Evolutionary conservation across 2,113 vertebrate species (phyloP).

Genomic region (Spilogale gracilis): DNA sequence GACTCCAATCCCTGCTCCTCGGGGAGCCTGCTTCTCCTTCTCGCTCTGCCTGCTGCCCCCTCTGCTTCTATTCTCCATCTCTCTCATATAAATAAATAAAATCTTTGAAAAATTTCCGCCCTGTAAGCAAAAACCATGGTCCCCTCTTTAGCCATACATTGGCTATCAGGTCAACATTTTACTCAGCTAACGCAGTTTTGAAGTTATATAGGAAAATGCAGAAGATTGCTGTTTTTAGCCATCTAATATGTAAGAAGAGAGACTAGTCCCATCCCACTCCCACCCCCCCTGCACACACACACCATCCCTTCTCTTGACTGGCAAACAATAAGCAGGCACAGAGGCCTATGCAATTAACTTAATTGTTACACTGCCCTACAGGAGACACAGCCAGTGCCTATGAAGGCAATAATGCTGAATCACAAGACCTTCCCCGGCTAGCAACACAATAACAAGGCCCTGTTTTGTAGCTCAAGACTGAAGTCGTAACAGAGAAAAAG

Average conservation of each 20-base stretch:
- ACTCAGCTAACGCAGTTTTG: not conserved
- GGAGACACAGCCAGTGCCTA: fast-evolving
- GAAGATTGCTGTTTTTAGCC: not conserved
- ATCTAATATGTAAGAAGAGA: not conserved
- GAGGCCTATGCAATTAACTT: too few relatives aligned
- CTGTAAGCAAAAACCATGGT: fast-evolving
- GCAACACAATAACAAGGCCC: too few relatives aligned
- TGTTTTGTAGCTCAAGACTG: not conserved
- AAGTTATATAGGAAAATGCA: not conserved
- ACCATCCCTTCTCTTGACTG: fast-evolving
- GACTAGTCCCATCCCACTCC: not conserved
- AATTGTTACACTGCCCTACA: fast-evolving
- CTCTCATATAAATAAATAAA: too few relatives aligned
- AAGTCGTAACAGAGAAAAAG: not conserved
- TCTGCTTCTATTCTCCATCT: too few relatives aligned
- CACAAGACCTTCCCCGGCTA: not conserved
- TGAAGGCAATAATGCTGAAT: fast-evolving
- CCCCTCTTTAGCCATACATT: not conserved
- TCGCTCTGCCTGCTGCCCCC: too few relatives aligned
- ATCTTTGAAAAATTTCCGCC: too few relatives aligned
- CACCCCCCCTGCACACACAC: fast-evolving
- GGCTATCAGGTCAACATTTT: fast-evolving
- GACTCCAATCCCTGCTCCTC: too few relatives aligned
- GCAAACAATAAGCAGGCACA: not conserved
- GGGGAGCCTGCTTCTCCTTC: too few relatives aligned